Base-by-base conservation (phyloP, 2,113 vertebrate species). In the Macrotus californicus region DNA sequence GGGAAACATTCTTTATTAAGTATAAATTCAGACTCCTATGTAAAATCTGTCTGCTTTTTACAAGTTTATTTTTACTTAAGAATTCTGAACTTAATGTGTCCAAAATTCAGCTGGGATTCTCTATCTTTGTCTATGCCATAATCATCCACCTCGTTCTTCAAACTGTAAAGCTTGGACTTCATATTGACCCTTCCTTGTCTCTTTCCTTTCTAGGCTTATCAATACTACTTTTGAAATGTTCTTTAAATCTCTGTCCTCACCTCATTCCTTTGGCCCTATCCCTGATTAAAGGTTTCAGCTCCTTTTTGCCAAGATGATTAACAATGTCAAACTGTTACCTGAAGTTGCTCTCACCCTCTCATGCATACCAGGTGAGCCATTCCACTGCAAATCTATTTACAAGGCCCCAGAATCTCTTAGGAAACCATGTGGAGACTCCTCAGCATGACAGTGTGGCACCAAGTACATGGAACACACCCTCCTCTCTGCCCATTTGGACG, bases 1-100 rank as follows among this genome's bases (percentile, higher is more conserved):
- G n/a, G n/a, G n/a, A n/a, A n/a, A n/a, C n/a, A n/a, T n/a, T 66
- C 26, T 89, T 91, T 67, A 50, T 87, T n/a, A 61, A 85, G 1
- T 52, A 69, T 26, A 56, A 26, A 56, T 46, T 86, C 69, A 94
- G 64, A 73, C 7, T 3, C 7, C 36, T 79, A 4, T 34, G 21
- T 61, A 64, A 77, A 94, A 77, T 66, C 6, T 19, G 19, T 26
- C 59, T 91, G 8, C 10, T 67, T 89, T 72, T 75, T 87, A 80
- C 6, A 80, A 69, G 16, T 56, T 86, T 67, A 67, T 18, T 29
- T 94, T 82, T 70, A 84, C 39, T 56, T 54, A 43, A 8, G 86
- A 80, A 82, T 77, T 73, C 26, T 41, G 7, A 13, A 29, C 36
- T 50, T 61, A 64, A 22, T 72, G 7, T 73, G 11, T 81, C 48